A percentile compares a stretch with the other conserved stretches of the same genome.
phyloP scores from a whole-genome alignment of 2,797 vertebrate genomes.

The Myiotriccus ornatus region DNA sequence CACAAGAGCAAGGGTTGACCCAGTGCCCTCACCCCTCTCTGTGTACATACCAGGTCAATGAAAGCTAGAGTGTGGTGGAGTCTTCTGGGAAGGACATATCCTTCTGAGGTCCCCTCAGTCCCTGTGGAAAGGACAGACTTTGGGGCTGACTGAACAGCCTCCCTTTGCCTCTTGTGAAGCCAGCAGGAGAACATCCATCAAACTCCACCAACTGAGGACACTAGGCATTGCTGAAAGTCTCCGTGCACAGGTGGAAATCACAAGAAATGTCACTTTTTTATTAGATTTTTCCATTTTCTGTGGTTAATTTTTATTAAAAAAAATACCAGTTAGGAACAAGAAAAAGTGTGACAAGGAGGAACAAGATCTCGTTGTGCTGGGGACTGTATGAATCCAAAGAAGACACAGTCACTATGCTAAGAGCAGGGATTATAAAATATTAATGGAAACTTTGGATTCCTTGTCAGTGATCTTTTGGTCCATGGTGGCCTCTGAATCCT shows the following conservation, averaged over 20 bases:
- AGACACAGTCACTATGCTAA: neutral
- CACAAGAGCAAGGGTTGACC: neutral
- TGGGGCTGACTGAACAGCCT: neutral
- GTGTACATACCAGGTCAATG: neutral
- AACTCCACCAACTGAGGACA: neutral
- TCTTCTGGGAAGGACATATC: neutral
- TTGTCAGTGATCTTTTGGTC: neutral
- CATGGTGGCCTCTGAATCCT: neutral
- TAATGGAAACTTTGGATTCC: neutral
- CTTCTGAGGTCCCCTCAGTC: neutral
- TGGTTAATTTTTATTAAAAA: neutral
- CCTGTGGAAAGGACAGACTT: neutral
- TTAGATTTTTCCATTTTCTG: neutral
- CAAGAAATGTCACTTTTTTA: neutral
- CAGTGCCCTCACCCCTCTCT: neutral
- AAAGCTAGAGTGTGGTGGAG: neutral
- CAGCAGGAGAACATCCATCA: neutral
- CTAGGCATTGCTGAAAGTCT: neutral
- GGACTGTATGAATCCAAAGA: neutral
- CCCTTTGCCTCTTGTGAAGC: neutral
- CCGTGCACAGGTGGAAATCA: neutral
- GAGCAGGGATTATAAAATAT: neutral
- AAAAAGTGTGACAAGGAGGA: neutral
- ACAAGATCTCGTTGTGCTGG: neutral
- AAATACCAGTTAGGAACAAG: neutral